phyloP scores from a whole-genome alignment of 2,113 vertebrate genomes.

The Oryzias javanicus region DNA sequence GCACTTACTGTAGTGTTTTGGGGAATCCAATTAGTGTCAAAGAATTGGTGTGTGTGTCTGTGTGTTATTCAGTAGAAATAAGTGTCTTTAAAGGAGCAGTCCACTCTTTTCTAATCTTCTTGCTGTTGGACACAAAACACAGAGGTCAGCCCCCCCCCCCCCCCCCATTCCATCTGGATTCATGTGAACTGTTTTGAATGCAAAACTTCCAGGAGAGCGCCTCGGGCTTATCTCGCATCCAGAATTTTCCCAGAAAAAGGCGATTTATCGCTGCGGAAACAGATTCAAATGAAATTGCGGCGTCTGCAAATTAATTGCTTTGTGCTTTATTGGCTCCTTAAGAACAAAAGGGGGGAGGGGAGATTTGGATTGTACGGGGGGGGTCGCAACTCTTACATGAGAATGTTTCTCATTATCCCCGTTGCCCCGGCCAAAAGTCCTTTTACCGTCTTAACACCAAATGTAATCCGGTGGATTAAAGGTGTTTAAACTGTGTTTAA shows the following conservation, averaged over 20 bases:
- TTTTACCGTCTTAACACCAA: slow-evolving; percentile 41
- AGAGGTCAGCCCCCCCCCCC: slow-evolving; percentile 55
- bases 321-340: slow-evolving; percentile 47
- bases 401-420: slow-evolving; percentile 43
- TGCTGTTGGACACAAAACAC: slow-evolving; percentile 45
- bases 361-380: slow-evolving; percentile 1
- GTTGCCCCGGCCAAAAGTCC: slow-evolving; percentile 33
- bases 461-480: slow-evolving; percentile 59
- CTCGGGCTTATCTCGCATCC: slow-evolving; percentile 37
- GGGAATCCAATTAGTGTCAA: slow-evolving; percentile 31
- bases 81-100: slow-evolving; percentile 8
- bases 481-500: slow-evolving; percentile 61
- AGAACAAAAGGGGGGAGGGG: slow-evolving; percentile 11
- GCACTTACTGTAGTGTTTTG: neutral
- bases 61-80: neutral
- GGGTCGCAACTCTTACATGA: slow-evolving; percentile 49
- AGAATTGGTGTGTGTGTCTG: slow-evolving; percentile 11
- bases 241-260: slow-evolving; percentile 50
- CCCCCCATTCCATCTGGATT: slow-evolving; percentile 39
- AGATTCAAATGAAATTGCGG: slow-evolving; percentile 61
- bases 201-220: slow-evolving; percentile 30
- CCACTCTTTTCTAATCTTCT: slow-evolving; percentile 18
- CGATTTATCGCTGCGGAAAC: slow-evolving; percentile 44
- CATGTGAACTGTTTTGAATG: slow-evolving; percentile 27
- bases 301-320: slow-evolving; percentile 59